These are phyloP conservation scores for Wiebesia pumilae DNA, from an alignment of 1,140 invertebrate species.

Conservation along the genomic window DNA sequence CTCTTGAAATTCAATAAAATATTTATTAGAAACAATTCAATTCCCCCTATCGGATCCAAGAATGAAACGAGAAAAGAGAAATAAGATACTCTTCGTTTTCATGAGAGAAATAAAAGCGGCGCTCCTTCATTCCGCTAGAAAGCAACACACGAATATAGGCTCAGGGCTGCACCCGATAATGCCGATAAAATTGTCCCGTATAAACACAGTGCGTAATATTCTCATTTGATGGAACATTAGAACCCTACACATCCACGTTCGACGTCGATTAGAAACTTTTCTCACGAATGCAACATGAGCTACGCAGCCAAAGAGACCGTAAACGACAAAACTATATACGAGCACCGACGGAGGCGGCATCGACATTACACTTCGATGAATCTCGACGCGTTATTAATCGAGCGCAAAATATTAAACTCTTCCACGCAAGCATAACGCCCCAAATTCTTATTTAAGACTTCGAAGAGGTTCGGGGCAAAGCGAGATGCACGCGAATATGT, in stretches of 20 bases:
- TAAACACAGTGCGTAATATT: conserved; percentile 38
- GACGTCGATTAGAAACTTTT: conserved; percentile 46
- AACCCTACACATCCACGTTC: conserved; percentile 14
- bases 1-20: conserved; percentile 46
- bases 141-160: not conserved
- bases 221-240: conserved; percentile 48
- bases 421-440: not conserved
- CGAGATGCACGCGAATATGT: too few relatives aligned
- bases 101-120: conserved; percentile 32
- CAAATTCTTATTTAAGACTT: not conserved
- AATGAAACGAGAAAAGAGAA: not conserved
- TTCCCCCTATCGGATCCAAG: conserved; percentile 1
- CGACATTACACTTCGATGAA: conserved; percentile 22
- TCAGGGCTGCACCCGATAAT: not conserved
- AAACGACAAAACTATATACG: conserved; percentile 20
- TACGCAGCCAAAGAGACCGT: not conserved
- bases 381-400: conserved; percentile 24
- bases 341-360: not conserved
- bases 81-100: conserved; percentile 7
- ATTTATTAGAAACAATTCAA: conserved; percentile 49
- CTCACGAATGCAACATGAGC: conserved; percentile 20
- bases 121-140: not conserved
- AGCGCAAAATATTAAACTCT: not conserved
- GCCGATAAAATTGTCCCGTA: conserved; percentile 14
- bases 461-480: not conserved